These are phyloP conservation scores for Apantesis nais DNA, from an alignment of 2,888 invertebrate genomes.

Conservation along the genomic window DNA sequence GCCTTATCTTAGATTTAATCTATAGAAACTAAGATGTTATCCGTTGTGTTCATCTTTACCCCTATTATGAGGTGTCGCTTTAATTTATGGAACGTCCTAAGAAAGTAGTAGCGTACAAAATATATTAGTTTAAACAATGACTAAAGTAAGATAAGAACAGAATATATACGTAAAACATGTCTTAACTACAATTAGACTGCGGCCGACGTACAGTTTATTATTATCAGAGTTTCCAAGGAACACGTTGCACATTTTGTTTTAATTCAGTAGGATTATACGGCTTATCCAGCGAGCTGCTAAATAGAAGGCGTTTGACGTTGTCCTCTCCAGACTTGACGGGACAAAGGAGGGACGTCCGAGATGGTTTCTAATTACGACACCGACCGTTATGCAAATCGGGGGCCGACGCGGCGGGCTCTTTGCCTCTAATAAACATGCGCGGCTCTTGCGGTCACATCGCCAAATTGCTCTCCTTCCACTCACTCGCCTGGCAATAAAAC, in stretches of 20 bases:
- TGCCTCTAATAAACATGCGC: constrained; percentile 84
- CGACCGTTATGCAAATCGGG: constrained; percentile 84
- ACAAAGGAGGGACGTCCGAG: constrained; percentile 81
- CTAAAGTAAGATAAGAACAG: constrained; percentile 1
- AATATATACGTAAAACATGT: constrained; percentile 25
- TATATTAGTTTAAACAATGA: constrained; percentile 10
- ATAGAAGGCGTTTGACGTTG: constrained; percentile 77
- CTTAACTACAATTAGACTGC: constrained; percentile 32
- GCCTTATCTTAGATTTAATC: constrained; percentile 4
- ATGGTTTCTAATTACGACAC: constrained; percentile 85
- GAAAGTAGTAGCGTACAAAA: neutral
- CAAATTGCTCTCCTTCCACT: constrained; percentile 77
- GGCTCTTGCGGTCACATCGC: constrained; percentile 79
- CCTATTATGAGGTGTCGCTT: neutral
- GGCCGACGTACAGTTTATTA: constrained; percentile 28
- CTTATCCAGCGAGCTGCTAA: constrained; percentile 68
- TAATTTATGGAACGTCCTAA: constrained; percentile 1
- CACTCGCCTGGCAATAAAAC: constrained; percentile 71
- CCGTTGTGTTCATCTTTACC: neutral
- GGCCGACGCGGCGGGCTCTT: constrained; percentile 70
- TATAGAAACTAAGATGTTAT: neutral
- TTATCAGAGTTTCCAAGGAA: constrained; percentile 37
- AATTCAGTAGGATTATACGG: constrained; percentile 67
- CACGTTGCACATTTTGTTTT: constrained; percentile 63
- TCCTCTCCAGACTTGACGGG: constrained; percentile 71